phyloP scores from a whole-genome alignment of 2,797 vertebrate genomes.

The Pipistrellus pipistrellus region DNA sequence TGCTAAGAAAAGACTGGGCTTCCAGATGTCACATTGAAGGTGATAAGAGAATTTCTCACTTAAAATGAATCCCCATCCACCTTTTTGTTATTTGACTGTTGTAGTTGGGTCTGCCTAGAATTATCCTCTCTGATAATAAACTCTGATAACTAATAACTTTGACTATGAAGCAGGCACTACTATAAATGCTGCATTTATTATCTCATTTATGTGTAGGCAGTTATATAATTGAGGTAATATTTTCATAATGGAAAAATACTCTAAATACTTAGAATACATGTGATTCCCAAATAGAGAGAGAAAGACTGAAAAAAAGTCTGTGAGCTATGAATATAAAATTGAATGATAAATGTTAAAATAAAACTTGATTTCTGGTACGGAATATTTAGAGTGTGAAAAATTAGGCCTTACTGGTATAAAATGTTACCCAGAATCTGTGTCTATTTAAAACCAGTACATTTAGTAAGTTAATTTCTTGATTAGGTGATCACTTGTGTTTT shows the following conservation, averaged over 20 bases:
- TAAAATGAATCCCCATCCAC: background rate
- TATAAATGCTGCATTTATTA: background rate
- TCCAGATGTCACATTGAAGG: background rate
- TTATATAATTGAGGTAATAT: background rate
- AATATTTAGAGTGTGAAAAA: background rate
- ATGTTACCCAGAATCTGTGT: background rate
- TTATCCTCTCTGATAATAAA: background rate
- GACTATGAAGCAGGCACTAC: background rate
- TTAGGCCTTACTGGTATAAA: background rate
- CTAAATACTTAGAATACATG: background rate
- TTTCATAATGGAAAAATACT: conserved; percentile 16
- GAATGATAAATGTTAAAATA: conserved; percentile 3
- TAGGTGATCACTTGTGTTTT: background rate
- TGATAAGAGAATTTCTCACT: background rate
- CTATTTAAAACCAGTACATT: background rate
- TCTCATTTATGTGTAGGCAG: background rate
- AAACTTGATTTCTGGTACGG: background rate
- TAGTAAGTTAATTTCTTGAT: background rate
- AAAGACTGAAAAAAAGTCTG: background rate
- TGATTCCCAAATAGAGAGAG: background rate
- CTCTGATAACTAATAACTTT: background rate
- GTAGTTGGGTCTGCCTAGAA: background rate
- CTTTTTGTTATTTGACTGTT: background rate
- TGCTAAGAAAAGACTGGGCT: background rate
- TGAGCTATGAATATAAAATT: conserved; percentile 26